Evolutionary conservation across 2,888 invertebrate genomes (phyloP).

Genomic region (Ornithoptera priamus): DNA sequence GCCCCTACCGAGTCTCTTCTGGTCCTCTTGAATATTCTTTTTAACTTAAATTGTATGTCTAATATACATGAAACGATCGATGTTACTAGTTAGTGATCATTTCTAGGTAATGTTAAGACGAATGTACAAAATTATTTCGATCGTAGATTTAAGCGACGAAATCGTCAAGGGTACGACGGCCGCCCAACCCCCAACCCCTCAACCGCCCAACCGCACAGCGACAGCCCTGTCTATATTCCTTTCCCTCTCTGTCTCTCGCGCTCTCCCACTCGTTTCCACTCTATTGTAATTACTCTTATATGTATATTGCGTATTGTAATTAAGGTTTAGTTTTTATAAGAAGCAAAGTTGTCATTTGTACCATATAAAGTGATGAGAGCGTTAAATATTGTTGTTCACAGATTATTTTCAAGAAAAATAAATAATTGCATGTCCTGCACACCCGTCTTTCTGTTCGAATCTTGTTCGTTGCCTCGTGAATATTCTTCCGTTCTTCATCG

Average conservation of each 20-base stretch:
- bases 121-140: constrained; percentile 45
- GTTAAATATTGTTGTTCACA: constrained; percentile 74
- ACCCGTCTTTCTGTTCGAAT: constrained; percentile 47
- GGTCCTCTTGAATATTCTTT: background rate
- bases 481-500: background rate
- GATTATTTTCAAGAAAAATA: constrained; percentile 76
- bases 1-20: background rate
- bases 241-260: constrained; percentile 12
- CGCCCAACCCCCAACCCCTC: background rate
- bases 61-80: background rate
- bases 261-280: constrained; percentile 13
- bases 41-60: background rate
- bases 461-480: background rate
- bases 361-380: constrained; percentile 62
- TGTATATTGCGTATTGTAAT: constrained; percentile 34
- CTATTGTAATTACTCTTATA: constrained; percentile 21
- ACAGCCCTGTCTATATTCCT: constrained; percentile 27
- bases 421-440: constrained; percentile 75
- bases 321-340: constrained; percentile 74
- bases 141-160: constrained; percentile 24
- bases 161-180: constrained; percentile 11
- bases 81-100: background rate
- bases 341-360: constrained; percentile 75
- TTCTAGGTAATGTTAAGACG: constrained; percentile 22
- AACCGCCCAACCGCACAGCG: constrained; percentile 1